These are phyloP conservation scores for Blera fallax DNA, from an alignment of 2,888 invertebrate genomes.

Conservation along the genomic window DNA sequence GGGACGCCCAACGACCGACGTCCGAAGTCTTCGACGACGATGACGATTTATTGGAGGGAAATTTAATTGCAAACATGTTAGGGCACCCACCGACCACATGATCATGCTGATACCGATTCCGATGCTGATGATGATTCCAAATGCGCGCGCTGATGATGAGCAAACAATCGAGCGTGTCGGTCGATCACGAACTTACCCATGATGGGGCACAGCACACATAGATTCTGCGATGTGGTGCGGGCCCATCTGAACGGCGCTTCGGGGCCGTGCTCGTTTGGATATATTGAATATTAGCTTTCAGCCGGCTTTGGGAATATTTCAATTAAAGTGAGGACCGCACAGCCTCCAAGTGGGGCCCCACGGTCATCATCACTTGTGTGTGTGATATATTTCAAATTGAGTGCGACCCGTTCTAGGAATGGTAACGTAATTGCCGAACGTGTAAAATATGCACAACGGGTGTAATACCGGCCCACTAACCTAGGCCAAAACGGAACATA, in stretches of 20 bases:
- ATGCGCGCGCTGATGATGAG: constrained; percentile 49
- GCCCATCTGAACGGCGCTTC: neutral
- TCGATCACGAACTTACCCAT: constrained; percentile 66
- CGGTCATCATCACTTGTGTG: constrained; percentile 70
- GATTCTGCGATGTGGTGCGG: neutral
- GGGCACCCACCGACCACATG: constrained; percentile 55
- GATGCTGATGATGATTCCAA: constrained; percentile 50
- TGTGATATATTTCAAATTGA: constrained; percentile 71
- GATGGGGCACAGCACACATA: constrained; percentile 23
- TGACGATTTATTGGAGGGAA: constrained; percentile 65
- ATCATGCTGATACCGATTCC: constrained; percentile 53
- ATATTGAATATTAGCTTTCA: constrained; percentile 64
- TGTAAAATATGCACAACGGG: constrained; percentile 61
- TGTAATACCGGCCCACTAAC: constrained; percentile 45
- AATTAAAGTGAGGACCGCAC: constrained; percentile 68
- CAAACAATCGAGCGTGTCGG: constrained; percentile 68
- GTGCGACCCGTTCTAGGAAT: constrained; percentile 27
- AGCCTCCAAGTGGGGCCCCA: constrained; percentile 42
- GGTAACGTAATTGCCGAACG: constrained; percentile 58
- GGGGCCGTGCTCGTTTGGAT: constrained; percentile 42
- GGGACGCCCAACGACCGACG: neutral
- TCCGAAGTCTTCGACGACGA: constrained; percentile 19
- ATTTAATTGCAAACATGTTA: constrained; percentile 71
- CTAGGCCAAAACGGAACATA: constrained; percentile 49
- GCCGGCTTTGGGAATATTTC: constrained; percentile 61